Evolutionary conservation across 1,140 invertebrate genomes (phyloP), one percentile per base, ranked within the genome.

Genomic region (Lethrus apterus): DNA sequence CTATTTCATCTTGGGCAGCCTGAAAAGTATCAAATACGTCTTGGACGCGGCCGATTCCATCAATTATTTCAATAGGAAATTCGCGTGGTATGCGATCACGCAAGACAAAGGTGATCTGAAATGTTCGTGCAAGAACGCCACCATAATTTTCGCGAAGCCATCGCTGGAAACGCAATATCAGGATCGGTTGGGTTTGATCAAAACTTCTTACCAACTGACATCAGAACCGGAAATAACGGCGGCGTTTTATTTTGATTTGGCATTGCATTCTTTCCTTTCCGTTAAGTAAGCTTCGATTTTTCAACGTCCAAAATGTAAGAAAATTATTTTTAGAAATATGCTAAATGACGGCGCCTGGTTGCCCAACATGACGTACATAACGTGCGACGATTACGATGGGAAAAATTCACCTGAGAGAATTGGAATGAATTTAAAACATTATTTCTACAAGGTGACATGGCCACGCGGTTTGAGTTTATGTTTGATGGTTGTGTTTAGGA

Each of bases 191-290:
- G 73, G 71, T 13, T 69, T 76, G 46, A 73, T 84, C 5, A 73
- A 72, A 55, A 77, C 75, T 2, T 77, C 76, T 0, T 82, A 76
- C 56, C 76, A 77, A 50, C 71, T 84, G 51, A 79, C 76, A 46
- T 74, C 74, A 23, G 73, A 77, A 50, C 80, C 80, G 3, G 75
- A 78, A 60, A 75, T 84, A 32, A 74, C 78, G 3, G 80, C 86
- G 2, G 80, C 83, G 0, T 90, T 92, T 63, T 89, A 89, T 59
- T 91, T 88, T 66, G 89, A 93, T 62, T 59, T 92, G 17, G 76
- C 81, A 2, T 61, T 81, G 19, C 63, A 81, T 23, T 79, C 81
- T 9, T 77, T 89, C 44, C 59, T 78, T 9, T 76, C 84, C 1
- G 78, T 84, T 57, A 84, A 78, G 78, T 80, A 68, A 69, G 70